Percentiles rank a stretch among this genome's conserved stretches.
phyloP scores from a whole-genome alignment of 2,888 invertebrate species.

The Cantharis nigra region DNA sequence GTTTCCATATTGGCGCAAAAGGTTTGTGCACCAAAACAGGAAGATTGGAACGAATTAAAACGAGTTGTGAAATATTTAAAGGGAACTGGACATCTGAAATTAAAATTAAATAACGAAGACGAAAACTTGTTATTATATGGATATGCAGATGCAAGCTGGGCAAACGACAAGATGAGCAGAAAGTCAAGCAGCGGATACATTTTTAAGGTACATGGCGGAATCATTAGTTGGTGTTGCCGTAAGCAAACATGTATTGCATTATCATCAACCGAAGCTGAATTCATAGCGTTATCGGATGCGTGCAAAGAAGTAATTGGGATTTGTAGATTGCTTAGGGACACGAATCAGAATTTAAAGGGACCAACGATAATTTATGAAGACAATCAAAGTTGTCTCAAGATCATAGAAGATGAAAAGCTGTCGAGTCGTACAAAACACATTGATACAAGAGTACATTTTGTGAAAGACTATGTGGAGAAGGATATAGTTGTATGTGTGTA shows the following conservation, averaged over 20 bases:
- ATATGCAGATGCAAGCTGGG: constrained; percentile 48
- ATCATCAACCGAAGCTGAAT: constrained; percentile 40
- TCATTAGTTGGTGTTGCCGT: constrained; percentile 40
- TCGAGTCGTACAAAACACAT: background rate
- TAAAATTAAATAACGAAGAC: too few species aligned
- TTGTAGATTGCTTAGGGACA: constrained; percentile 16
- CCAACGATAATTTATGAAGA: constrained; percentile 28
- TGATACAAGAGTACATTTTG: background rate
- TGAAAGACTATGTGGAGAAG: background rate
- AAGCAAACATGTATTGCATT: constrained; percentile 38
- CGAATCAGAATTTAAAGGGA: background rate
- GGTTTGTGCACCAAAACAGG: constrained; percentile 34
- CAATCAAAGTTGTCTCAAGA: constrained; percentile 29
- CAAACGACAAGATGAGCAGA: constrained; percentile 37
- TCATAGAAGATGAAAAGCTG: background rate
- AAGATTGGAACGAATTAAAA: constrained; percentile 41
- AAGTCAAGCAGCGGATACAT: constrained; percentile 45
- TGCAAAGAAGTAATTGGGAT: constrained; percentile 28
- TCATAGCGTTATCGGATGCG: constrained; percentile 35
- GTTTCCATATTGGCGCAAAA: constrained; percentile 38
- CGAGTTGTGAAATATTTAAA: constrained; percentile 36
- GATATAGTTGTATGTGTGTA: background rate
- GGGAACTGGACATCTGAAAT: too few species aligned
- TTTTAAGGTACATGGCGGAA: constrained; percentile 30
- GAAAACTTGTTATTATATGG: constrained; percentile 17